Percentiles rank a stretch among this genome's conserved stretches.
These are phyloP conservation scores for Berghia stephanieae DNA, from an alignment of 1,140 invertebrate genomes.

Conservation along the genomic window DNA sequence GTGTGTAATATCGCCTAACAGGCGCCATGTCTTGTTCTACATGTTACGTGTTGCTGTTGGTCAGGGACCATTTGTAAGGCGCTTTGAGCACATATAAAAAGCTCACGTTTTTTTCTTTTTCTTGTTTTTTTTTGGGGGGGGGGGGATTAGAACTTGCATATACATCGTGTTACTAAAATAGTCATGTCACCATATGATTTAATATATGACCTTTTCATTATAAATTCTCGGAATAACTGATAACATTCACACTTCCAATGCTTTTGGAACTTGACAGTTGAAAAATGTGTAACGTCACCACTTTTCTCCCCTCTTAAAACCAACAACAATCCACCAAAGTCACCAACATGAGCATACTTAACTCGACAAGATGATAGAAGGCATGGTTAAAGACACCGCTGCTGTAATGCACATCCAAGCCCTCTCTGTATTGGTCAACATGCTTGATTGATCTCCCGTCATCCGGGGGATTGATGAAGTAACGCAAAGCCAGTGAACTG, in stretches of 20 bases:
- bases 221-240: background rate
- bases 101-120: too few relatives aligned
- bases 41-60: too few relatives aligned
- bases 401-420: constrained; percentile 38
- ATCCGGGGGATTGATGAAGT: constrained; percentile 35
- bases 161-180: too few relatives aligned
- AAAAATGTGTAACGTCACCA: background rate
- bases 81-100: constrained; percentile 8
- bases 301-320: background rate
- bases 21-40: too few relatives aligned
- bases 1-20: too few relatives aligned
- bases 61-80: too few relatives aligned
- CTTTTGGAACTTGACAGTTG: background rate
- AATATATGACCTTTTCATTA: too few relatives aligned
- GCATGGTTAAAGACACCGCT: constrained; percentile 47
- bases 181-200: too few relatives aligned
- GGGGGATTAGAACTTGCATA: too few relatives aligned
- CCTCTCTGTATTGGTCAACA: constrained; percentile 26
- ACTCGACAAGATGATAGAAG: constrained; percentile 33
- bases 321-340: background rate
- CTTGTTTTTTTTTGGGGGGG: too few relatives aligned
- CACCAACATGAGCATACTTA: background rate
- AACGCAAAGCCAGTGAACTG: constrained; percentile 31
- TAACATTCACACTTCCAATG: background rate
- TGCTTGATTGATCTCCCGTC: constrained; percentile 45